These are phyloP conservation scores for Anas platyrhynchos DNA, from an alignment of 2,113 vertebrate species.

Conservation along the genomic window DNA sequence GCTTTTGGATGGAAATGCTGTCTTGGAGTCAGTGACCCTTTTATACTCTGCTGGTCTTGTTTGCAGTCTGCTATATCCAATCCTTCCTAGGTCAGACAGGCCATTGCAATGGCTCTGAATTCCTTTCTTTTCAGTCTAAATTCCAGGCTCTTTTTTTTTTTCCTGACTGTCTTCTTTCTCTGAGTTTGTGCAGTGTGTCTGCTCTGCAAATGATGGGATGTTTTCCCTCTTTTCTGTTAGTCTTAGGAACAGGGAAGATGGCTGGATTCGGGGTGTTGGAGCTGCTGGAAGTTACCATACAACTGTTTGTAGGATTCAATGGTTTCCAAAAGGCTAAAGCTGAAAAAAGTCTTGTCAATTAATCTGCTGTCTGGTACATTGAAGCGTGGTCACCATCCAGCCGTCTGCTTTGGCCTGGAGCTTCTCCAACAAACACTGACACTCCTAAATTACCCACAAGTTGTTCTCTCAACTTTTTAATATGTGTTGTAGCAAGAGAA, in stretches of 20 bases:
- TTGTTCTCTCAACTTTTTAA: neutral
- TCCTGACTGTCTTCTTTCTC: neutral
- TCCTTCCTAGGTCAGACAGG: constrained; percentile 14
- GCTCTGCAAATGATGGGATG: neutral
- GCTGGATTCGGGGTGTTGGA: neutral
- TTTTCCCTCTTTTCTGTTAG: neutral
- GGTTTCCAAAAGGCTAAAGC: neutral
- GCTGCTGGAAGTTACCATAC: neutral
- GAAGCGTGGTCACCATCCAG: neutral
- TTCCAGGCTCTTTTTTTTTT: neutral
- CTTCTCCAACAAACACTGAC: neutral
- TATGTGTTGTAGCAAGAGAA: neutral
- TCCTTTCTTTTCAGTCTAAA: neutral
- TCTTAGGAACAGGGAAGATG: neutral
- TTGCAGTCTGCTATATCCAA: constrained; percentile 35
- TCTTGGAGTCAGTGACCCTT: constrained; percentile 12
- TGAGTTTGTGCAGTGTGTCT: neutral
- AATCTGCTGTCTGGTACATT: neutral
- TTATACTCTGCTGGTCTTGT: constrained; percentile 1
- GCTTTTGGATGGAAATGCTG: constrained; percentile 2
- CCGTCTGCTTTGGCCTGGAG: neutral
- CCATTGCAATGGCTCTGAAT: constrained; percentile 2
- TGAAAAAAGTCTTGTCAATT: neutral
- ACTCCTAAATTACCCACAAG: neutral
- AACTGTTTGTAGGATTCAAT: neutral